phyloP scores from a whole-genome alignment of 1,140 invertebrate genomes.

The Tenebrio molitor region DNA sequence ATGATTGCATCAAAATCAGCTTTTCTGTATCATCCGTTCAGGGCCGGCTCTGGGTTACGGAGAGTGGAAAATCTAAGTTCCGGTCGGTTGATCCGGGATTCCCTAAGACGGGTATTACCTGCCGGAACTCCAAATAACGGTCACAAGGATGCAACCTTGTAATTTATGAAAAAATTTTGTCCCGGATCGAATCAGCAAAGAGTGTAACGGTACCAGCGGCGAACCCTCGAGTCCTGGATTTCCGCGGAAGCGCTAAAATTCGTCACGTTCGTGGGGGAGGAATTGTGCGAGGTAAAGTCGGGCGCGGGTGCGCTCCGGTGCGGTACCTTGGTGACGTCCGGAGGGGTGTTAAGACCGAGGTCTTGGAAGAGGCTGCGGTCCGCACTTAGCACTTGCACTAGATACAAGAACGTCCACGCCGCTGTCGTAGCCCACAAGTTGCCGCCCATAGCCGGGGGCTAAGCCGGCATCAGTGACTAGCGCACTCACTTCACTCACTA shows the following conservation, averaged over 20 bases:
- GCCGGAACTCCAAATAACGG: constrained; percentile 34
- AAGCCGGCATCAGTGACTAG: constrained; percentile 51
- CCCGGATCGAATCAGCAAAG: no score
- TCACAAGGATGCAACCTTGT: constrained; percentile 24
- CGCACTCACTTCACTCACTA: constrained; percentile 47
- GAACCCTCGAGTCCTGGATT: no score
- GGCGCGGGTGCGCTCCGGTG: no score
- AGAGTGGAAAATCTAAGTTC: constrained; percentile 33
- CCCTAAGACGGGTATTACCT: constrained; percentile 49
- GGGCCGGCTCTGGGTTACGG: neutral
- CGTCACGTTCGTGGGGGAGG: no score
- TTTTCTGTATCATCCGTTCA: neutral
- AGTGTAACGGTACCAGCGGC: no score
- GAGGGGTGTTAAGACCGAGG: constrained; percentile 55
- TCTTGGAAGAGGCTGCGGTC: constrained; percentile 54
- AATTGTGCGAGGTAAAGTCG: no score
- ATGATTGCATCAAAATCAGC: no score
- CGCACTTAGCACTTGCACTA: constrained; percentile 52
- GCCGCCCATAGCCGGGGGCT: constrained; percentile 60
- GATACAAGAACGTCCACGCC: constrained; percentile 59
- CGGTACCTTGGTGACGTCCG: constrained; percentile 61
- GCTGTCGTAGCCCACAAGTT: constrained; percentile 54
- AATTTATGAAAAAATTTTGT: neutral
- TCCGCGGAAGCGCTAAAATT: no score
- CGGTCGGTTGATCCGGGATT: constrained; percentile 49